phyloP scores from a whole-genome alignment of 2,113 vertebrate genomes.

The Osmerus eperlanus region DNA sequence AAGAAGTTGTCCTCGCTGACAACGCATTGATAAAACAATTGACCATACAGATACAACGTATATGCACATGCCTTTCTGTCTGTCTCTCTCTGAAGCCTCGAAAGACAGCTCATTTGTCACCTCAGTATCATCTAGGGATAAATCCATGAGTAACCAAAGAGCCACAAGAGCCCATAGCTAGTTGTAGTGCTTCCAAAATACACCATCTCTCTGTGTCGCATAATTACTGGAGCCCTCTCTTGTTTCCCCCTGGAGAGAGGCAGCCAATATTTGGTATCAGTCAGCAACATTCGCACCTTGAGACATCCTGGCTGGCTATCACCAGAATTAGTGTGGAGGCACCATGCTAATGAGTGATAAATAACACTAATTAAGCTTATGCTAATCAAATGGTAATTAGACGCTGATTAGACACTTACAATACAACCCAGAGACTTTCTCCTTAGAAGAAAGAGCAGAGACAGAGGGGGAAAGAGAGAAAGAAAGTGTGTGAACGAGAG shows the following conservation, averaged over 20 bases:
- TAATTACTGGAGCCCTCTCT: slow-evolving; percentile 38
- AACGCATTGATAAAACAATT: too few relatives aligned
- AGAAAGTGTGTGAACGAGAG: background rate
- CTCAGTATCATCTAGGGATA: too few relatives aligned
- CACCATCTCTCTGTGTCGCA: slow-evolving; percentile 24
- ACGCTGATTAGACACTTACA: slow-evolving; percentile 49
- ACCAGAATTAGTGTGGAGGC: slow-evolving; percentile 28
- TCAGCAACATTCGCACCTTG: slow-evolving; percentile 27
- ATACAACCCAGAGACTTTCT: slow-evolving; percentile 44
- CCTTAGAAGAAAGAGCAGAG: slow-evolving; percentile 26
- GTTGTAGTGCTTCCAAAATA: background rate
- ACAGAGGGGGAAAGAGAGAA: background rate
- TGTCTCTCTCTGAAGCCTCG: background rate
- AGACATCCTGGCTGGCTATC: slow-evolving; percentile 24
- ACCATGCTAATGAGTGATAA: slow-evolving; percentile 57
- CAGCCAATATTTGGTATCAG: slow-evolving; percentile 25
- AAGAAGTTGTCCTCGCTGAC: too few relatives aligned
- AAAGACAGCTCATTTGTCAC: background rate
- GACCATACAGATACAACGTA: too few relatives aligned
- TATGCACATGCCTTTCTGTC: background rate
- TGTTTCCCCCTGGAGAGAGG: slow-evolving; percentile 28
- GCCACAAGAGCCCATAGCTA: too few relatives aligned
- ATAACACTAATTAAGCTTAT: slow-evolving; percentile 61
- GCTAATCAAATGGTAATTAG: slow-evolving; percentile 51
- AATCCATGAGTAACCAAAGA: background rate